A percentile compares a stretch with the other conserved stretches of the same genome.
phyloP scores from a whole-genome alignment of 1,140 invertebrate genomes.

The Drosophila saltans region DNA sequence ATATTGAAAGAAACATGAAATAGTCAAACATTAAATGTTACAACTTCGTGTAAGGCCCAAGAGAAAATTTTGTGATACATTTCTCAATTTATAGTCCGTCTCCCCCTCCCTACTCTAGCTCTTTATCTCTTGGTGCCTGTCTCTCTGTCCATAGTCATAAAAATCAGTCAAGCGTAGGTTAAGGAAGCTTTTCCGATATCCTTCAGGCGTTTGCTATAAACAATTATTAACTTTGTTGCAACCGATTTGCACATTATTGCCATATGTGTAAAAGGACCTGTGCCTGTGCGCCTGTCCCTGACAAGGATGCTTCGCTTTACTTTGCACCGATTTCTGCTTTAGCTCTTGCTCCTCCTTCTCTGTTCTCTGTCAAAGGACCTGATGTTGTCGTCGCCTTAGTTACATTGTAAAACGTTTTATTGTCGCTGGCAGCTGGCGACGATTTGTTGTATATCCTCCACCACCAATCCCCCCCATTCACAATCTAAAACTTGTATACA shows the following conservation, averaged over 20 bases:
- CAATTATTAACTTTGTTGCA: conserved; percentile 75
- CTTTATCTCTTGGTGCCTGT: neutral
- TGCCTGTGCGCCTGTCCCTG: neutral
- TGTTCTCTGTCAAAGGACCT: conserved; percentile 1
- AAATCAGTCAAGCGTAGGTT: conserved; percentile 33
- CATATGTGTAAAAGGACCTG: conserved; percentile 51
- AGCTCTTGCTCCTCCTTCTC: neutral
- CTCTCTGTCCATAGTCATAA: conserved; percentile 15
- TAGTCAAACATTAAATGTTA: conserved; percentile 11
- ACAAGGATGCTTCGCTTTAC: conserved; percentile 11
- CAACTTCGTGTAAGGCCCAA: neutral
- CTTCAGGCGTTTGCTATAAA: conserved; percentile 58
- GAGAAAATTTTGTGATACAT: conserved; percentile 9
- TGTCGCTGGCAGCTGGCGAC: conserved; percentile 72
- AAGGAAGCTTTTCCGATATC: conserved; percentile 35
- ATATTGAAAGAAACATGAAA: conserved; percentile 28
- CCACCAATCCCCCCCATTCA: conserved; percentile 7
- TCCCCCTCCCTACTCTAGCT: neutral
- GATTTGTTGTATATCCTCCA: conserved; percentile 63
- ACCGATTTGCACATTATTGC: conserved; percentile 64
- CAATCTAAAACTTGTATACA: conserved; percentile 17
- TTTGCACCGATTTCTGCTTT: conserved; percentile 6
- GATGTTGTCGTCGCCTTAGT: conserved; percentile 67
- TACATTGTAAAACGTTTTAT: conserved; percentile 81
- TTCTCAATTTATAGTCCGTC: conserved; percentile 7